Conservation (phyloP, 2,888 invertebrate genomes). For the Agonopterix alstromeriana region DNA sequence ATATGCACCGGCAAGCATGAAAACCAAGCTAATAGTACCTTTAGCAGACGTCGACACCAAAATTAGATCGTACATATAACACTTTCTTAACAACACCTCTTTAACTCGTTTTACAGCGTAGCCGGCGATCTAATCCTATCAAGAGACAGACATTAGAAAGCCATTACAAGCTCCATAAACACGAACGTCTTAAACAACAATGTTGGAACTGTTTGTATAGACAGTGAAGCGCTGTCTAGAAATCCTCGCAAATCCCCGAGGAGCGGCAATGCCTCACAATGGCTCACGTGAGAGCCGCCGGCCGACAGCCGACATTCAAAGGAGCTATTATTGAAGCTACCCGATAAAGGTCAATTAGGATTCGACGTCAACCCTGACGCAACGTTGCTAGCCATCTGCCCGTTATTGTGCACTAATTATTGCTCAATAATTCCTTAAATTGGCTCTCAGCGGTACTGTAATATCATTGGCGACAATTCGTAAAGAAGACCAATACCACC, state of each 20-base stretch:
- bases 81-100: neutral
- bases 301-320: constrained; percentile 52
- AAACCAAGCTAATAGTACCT: constrained; percentile 23
- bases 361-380: constrained; percentile 26
- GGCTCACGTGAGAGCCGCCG: constrained; percentile 43
- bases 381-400: constrained; percentile 24
- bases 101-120: constrained; percentile 1
- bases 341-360: constrained; percentile 61
- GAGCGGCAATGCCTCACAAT: constrained; percentile 52
- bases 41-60: neutral
- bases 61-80: neutral
- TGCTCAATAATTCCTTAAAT: constrained; percentile 21
- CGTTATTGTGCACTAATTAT: constrained; percentile 30
- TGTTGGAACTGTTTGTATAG: constrained; percentile 28
- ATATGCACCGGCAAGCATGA: constrained; percentile 29
- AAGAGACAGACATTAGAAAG: constrained; percentile 16
- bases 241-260: constrained; percentile 54
- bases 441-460: neutral
- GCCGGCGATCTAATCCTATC: constrained; percentile 6
- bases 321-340: constrained; percentile 52
- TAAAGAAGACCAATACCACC: neutral
- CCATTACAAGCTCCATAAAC: constrained; percentile 27
- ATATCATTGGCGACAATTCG: neutral
- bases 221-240: constrained; percentile 39
- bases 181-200: constrained; percentile 27